These are phyloP conservation scores for Narcine bancroftii DNA, from an alignment of 2,113 vertebrate species.

Conservation along the genomic window DNA sequence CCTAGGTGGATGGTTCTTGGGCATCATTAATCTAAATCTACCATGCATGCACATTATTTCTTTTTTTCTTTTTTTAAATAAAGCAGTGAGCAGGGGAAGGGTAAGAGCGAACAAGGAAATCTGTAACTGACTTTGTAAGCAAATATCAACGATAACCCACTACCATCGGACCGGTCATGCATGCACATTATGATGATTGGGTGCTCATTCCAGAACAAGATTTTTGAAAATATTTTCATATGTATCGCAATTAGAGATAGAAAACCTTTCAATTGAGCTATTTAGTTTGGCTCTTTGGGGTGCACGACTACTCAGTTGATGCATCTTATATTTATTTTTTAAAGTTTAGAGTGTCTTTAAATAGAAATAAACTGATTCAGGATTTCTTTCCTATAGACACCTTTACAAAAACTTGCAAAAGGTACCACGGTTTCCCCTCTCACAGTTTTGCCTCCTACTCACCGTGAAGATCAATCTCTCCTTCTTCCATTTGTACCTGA, in stretches of 20 bases:
- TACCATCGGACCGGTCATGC: no score
- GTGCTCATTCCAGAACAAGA: not conserved
- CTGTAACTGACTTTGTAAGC: no score
- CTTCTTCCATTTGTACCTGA: conserved; percentile 46
- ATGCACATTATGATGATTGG: no score
- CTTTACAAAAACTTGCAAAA: conserved; percentile 48
- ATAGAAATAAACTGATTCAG: not conserved
- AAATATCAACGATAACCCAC: no score
- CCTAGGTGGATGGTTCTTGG: not conserved
- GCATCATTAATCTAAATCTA: not conserved
- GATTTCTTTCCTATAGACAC: conserved; percentile 49
- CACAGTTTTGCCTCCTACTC: conserved; percentile 45
- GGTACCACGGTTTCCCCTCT: conserved; percentile 44
- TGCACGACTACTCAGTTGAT: not conserved
- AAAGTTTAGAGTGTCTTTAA: not conserved
- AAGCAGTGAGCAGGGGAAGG: no score
- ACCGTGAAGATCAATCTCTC: conserved; percentile 39
- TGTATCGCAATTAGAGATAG: not conserved
- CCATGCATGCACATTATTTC: no score
- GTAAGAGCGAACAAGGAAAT: no score
- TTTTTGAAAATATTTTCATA: not conserved
- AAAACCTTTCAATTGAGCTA: not conserved
- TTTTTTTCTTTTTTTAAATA: no score
- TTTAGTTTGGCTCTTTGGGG: not conserved
- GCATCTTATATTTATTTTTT: not conserved